These are phyloP conservation scores for Amazona vittata DNA, from an alignment of 2,113 vertebrate genomes.

Conservation along the genomic window DNA sequence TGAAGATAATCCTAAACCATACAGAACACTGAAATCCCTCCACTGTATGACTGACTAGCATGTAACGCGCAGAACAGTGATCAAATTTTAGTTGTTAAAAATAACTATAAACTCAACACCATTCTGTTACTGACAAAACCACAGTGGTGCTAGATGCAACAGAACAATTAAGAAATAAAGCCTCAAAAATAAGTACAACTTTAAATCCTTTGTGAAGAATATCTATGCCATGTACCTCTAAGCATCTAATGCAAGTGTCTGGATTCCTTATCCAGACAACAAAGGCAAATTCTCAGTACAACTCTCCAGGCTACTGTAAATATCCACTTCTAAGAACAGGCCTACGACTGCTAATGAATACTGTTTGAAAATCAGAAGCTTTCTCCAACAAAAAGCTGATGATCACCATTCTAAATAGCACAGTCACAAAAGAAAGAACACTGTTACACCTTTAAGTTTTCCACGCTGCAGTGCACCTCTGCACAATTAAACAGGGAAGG, in stretches of 20 bases:
- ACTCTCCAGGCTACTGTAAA: not conserved
- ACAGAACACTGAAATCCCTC: not conserved
- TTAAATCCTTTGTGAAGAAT: not conserved
- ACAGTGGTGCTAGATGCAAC: not conserved
- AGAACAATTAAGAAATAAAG: not conserved
- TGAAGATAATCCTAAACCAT: not conserved
- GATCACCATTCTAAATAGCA: not conserved
- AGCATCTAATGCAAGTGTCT: not conserved
- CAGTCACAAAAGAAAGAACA: not conserved
- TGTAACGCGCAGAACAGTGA: not conserved
- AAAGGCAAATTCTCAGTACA: not conserved
- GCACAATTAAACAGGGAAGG: not conserved
- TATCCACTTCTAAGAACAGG: not conserved
- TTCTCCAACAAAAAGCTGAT: not conserved
- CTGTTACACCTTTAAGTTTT: not conserved
- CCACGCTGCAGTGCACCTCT: not conserved
- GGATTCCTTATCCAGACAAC: not conserved
- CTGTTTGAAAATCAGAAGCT: not conserved
- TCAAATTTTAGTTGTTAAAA: not conserved
- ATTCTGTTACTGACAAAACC: not conserved
- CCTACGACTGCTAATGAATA: not conserved
- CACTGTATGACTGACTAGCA: not conserved
- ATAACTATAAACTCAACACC: not conserved
- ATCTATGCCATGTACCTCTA: not conserved
- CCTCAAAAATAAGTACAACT: not conserved